phyloP scores from a whole-genome alignment of 2,888 invertebrate species.

The Meliscaeva auricollis region DNA sequence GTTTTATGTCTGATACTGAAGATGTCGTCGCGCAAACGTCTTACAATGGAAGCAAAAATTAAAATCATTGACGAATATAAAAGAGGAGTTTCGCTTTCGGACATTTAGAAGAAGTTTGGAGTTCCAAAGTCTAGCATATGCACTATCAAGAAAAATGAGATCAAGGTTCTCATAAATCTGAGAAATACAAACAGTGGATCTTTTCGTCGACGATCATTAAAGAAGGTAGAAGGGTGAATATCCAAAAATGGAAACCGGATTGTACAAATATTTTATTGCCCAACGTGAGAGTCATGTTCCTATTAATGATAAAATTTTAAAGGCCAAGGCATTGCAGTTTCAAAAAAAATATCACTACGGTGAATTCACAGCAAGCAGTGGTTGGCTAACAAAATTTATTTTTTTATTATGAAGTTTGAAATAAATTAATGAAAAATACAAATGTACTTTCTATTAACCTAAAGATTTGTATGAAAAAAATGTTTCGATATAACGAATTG shows the following conservation, averaged over 20 bases:
- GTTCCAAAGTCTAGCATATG: slow-evolving; percentile 25
- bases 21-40: slow-evolving; percentile 4
- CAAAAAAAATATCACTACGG: slow-evolving; percentile 26
- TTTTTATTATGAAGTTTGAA: not conserved
- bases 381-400: slow-evolving; percentile 19
- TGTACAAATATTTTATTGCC: slow-evolving; percentile 18
- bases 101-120: slow-evolving; percentile 36
- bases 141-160: slow-evolving; percentile 32
- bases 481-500: slow-evolving; percentile 2
- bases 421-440: slow-evolving; percentile 3
- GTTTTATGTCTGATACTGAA: not conserved
- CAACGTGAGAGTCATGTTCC: slow-evolving; percentile 15
- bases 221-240: slow-evolving; percentile 26
- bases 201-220: slow-evolving; percentile 7
- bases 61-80: slow-evolving; percentile 7
- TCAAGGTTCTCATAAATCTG: slow-evolving; percentile 37
- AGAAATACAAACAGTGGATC: slow-evolving; percentile 14
- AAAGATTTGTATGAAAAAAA: slow-evolving; percentile 5
- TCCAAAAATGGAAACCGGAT: slow-evolving; percentile 21
- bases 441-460: not conserved
- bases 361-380: slow-evolving; percentile 34
- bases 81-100: slow-evolving; percentile 31
- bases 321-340: slow-evolving; percentile 13
- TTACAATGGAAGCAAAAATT: slow-evolving; percentile 2
- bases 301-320: slow-evolving; percentile 11